phyloP scores from a whole-genome alignment of 2,113 vertebrate genomes.

The Carassius carassius region DNA sequence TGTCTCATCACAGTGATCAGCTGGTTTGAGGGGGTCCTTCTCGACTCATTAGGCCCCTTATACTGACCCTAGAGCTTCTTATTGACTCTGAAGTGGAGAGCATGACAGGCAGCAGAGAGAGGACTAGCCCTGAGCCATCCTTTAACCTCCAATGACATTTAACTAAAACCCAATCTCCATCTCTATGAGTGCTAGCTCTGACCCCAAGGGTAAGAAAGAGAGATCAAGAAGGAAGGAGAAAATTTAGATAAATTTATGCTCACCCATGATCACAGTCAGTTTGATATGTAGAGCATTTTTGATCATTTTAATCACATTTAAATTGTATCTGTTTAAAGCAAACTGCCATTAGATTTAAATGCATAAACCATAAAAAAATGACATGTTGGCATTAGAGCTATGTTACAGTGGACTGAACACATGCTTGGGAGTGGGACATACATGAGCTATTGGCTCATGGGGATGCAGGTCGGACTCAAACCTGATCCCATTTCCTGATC shows the following conservation, averaged over 20 bases:
- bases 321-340: background rate
- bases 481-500: background rate
- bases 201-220: slow-evolving; percentile 53
- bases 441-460: background rate
- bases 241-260: background rate
- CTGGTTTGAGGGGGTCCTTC: slow-evolving; percentile 26
- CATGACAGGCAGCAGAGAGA: slow-evolving; percentile 61
- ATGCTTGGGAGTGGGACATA: background rate
- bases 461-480: background rate
- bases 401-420: no score
- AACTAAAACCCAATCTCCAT: slow-evolving; percentile 80
- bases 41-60: slow-evolving; percentile 49
- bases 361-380: background rate
- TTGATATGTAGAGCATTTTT: background rate
- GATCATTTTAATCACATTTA: background rate
- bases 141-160: slow-evolving; percentile 81
- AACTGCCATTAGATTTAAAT: background rate
- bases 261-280: background rate
- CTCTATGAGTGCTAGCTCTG: slow-evolving; percentile 71
- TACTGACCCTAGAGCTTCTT: slow-evolving; percentile 47
- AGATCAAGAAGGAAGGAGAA: slow-evolving; percentile 5
- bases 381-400: background rate
- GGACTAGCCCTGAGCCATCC: slow-evolving; percentile 71
- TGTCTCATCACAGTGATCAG: slow-evolving; percentile 30
- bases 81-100: slow-evolving; percentile 52